phyloP scores from a whole-genome alignment of 2,888 invertebrate species.

The Elysia crispata region DNA sequence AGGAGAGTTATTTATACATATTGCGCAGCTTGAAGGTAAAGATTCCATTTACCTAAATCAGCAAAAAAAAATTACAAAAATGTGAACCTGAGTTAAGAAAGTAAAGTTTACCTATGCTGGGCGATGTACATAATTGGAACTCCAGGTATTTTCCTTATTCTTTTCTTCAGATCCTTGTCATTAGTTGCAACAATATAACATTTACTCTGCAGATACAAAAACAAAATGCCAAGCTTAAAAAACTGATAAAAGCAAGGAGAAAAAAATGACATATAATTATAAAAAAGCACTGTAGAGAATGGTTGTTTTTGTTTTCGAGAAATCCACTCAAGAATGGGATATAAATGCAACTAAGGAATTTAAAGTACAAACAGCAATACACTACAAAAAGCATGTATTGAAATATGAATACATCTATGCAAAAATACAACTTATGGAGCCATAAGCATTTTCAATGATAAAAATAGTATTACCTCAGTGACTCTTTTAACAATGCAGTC shows the following conservation, averaged over 20 bases:
- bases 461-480: slow-evolving; percentile 77
- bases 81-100: too few species aligned
- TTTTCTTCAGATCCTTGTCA: slow-evolving; percentile 95
- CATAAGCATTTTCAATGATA: neutral
- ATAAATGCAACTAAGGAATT: neutral
- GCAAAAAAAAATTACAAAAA: too few species aligned
- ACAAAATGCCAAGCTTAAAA: too few species aligned
- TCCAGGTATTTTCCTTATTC: slow-evolving; percentile 98
- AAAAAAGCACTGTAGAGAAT: too few species aligned
- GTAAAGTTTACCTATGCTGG: slow-evolving; percentile 80
- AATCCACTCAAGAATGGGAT: neutral
- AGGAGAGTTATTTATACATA: too few species aligned
- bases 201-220: slow-evolving; percentile 85
- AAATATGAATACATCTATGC: neutral
- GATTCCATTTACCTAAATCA: too few species aligned
- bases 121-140: slow-evolving; percentile 99
- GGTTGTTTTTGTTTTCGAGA: too few species aligned
- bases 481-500: slow-evolving; percentile 97
- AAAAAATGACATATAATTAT: slow-evolving; percentile 13
- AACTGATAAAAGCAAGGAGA: too few species aligned
- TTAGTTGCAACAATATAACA: slow-evolving; percentile 99
- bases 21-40: too few species aligned
- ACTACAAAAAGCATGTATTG: neutral
- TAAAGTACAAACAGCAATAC: too few species aligned
- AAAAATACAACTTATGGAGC: neutral